Base-by-base conservation (phyloP, 2,113 vertebrate genomes). In the Mustelus asterias region DNA sequence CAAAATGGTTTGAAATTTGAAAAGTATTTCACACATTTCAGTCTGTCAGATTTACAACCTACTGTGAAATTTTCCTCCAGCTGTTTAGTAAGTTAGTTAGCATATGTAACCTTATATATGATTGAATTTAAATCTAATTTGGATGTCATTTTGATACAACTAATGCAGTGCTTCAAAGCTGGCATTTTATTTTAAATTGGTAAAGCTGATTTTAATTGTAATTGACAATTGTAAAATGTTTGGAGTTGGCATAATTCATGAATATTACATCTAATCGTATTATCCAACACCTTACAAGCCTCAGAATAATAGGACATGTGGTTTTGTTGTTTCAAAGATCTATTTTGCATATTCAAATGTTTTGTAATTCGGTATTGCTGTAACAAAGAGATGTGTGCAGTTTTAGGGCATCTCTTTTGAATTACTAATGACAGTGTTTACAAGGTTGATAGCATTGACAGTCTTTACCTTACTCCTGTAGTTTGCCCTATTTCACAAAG, bases 221-320 rank as follows among this genome's bases (percentile, higher is more conserved):
- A 92, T 92, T 65, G 33, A 92, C 89, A 65, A 65, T 93, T 93
- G 89, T 65, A 37, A 93, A 93, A 93, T 65, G 60, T 65, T 65
- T 93, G 33, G 22, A 41, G 89, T 65, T 44, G 6, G 37, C 80
- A 37, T 41, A 83, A 83, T 41, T 44, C 89, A 93, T 93, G 33
- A 65, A 63, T 93, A 80, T 80, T 41, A 37, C 78, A 80, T 80
- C n/a, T 80, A 80, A 41, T 80, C 0, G 13, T 18, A 80, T 80
- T 29, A 88, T 58, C 8, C 33, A 63, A 67, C 18, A 65, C 29
- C 29, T 60, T 63, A 63, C 58, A 63, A 63, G 54, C 9, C 48
- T 3, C 86, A 14, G 9, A 60, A 60, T 29, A 33, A 29, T 20
- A 92, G 54, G 4, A n/a, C 18, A 86, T 22, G 60, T 65, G 13